These are phyloP conservation scores for Meiosimyza platycephala DNA, from an alignment of 2,888 invertebrate genomes.

Conservation along the genomic window DNA sequence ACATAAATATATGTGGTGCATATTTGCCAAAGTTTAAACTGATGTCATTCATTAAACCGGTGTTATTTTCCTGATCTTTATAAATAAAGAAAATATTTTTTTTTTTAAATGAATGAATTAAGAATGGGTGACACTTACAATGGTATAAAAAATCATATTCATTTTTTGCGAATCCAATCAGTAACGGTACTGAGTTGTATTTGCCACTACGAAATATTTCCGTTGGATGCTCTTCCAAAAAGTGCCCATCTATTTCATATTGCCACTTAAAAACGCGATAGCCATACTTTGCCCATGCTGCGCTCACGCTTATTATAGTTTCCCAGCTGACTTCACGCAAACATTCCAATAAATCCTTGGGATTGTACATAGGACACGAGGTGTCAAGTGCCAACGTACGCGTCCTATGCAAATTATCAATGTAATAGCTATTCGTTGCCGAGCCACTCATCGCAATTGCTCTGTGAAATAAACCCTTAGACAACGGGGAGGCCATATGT, in stretches of 20 bases:
- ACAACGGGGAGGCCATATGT: slow-evolving; percentile 73
- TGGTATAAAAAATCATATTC: slow-evolving; percentile 68
- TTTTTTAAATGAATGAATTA: no score
- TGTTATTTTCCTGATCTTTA: slow-evolving; percentile 49
- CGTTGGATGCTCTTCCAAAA: slow-evolving; percentile 71
- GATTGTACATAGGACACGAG: slow-evolving; percentile 71
- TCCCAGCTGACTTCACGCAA: slow-evolving; percentile 61
- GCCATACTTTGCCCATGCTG: slow-evolving; percentile 52
- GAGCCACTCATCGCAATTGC: slow-evolving; percentile 77
- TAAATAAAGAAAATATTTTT: background rate
- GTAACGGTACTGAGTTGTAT: slow-evolving; percentile 72
- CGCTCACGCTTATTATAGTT: slow-evolving; percentile 50
- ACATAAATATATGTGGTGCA: slow-evolving; percentile 64
- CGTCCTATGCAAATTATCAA: slow-evolving; percentile 69
- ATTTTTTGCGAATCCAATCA: slow-evolving; percentile 73
- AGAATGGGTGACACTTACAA: slow-evolving; percentile 45
- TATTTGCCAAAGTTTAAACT: slow-evolving; percentile 54
- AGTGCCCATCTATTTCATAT: slow-evolving; percentile 73
- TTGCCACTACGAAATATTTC: slow-evolving; percentile 69
- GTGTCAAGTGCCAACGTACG: slow-evolving; percentile 71
- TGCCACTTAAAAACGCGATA: slow-evolving; percentile 59
- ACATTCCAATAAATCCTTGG: slow-evolving; percentile 71
- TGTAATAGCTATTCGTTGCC: slow-evolving; percentile 68
- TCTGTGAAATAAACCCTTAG: slow-evolving; percentile 75
- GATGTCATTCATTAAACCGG: slow-evolving; percentile 54